Evolutionary conservation across 2,888 invertebrate species (phyloP).

Genomic region (Phania funesta): DNA sequence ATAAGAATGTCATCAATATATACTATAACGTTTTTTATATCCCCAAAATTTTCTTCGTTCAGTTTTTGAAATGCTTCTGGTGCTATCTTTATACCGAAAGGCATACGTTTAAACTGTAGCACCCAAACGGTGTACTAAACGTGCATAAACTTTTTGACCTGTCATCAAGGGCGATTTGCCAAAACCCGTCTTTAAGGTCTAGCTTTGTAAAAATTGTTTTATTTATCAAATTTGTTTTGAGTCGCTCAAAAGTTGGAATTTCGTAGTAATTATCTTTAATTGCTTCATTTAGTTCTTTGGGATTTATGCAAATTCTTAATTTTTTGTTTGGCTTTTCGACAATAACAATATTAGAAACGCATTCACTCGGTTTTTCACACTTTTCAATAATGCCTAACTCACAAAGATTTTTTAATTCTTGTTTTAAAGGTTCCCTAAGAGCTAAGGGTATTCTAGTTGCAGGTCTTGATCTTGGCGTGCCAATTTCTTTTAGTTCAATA

Average conservation of each 20-base stretch:
- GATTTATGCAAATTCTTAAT: constrained; percentile 47
- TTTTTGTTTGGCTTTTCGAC: constrained; percentile 51
- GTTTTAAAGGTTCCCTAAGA: constrained; percentile 21
- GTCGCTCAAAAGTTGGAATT: too few relatives aligned
- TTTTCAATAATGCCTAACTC: constrained; percentile 41
- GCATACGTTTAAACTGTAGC: constrained; percentile 44
- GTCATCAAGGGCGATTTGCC: too few relatives aligned
- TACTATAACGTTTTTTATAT: constrained; percentile 29
- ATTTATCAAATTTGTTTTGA: too few relatives aligned
- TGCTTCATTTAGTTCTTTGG: neutral
- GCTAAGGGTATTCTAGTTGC: constrained; percentile 32
- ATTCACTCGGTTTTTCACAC: neutral
- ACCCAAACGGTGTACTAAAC: constrained; percentile 57
- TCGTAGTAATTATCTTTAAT: neutral
- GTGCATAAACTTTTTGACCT: neutral
- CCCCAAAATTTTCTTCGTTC: too few relatives aligned
- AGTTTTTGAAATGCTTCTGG: too few relatives aligned
- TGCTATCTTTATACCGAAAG: too few relatives aligned
- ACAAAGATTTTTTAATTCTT: constrained; percentile 14
- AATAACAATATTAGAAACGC: constrained; percentile 54
- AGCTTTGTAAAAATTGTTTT: too few relatives aligned
- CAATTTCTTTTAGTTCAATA: constrained; percentile 35
- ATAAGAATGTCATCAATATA: constrained; percentile 43
- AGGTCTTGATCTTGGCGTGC: constrained; percentile 32
- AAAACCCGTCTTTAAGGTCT: too few relatives aligned